phyloP scores from a whole-genome alignment of 2,113 vertebrate species.

The Dicentrarchus labrax region DNA sequence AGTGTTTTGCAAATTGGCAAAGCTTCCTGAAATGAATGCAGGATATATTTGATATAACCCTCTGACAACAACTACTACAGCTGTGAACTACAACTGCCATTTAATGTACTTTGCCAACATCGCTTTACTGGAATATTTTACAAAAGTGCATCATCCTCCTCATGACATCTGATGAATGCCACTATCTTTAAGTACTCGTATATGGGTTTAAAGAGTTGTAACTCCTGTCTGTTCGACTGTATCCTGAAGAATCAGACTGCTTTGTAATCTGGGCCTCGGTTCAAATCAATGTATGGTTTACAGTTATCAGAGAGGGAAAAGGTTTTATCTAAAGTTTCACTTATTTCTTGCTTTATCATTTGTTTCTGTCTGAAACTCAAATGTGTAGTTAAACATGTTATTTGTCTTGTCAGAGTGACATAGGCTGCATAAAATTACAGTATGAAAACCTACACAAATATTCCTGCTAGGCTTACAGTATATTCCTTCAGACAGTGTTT shows the following conservation, averaged over 20 bases:
- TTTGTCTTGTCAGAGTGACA: slow-evolving; percentile 13
- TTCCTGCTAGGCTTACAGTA: background rate
- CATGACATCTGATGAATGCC: slow-evolving; percentile 30
- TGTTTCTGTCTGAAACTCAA: slow-evolving; percentile 8
- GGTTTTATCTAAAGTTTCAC: background rate
- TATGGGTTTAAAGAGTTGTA: background rate
- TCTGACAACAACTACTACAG: slow-evolving; percentile 15
- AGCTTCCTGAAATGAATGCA: slow-evolving; percentile 60
- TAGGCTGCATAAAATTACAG: background rate
- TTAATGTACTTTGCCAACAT: slow-evolving; percentile 22
- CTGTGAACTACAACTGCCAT: slow-evolving; percentile 11
- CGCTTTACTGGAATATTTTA: slow-evolving; percentile 10
- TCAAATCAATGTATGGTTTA: background rate
- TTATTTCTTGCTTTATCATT: slow-evolving; percentile 16
- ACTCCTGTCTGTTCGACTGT: background rate
- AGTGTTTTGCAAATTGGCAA: slow-evolving; percentile 41
- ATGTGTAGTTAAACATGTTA: background rate
- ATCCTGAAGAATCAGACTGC: slow-evolving; percentile 6
- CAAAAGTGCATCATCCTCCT: slow-evolving; percentile 53
- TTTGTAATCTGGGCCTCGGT: background rate
- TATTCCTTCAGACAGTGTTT: slow-evolving; percentile 54
- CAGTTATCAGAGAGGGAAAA: background rate
- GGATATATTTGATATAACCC: slow-evolving; percentile 35
- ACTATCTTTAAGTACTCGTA: slow-evolving; percentile 38
- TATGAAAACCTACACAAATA: slow-evolving; percentile 22